Evolutionary conservation across 2,113 vertebrate genomes (phyloP).

Genomic region (Nibea albiflora): DNA sequence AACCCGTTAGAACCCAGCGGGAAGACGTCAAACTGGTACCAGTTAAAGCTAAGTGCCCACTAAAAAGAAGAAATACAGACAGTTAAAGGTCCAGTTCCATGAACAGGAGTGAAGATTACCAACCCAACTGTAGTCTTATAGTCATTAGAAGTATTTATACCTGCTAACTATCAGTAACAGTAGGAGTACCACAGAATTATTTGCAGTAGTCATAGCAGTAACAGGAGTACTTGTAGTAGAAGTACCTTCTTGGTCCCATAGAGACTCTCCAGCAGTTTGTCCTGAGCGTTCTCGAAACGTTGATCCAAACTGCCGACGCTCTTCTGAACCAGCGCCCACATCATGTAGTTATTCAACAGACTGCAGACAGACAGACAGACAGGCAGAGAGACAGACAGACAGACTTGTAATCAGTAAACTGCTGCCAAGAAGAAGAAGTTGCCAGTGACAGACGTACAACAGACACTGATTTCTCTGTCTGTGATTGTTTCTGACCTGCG

Average conservation of each 20-base stretch:
- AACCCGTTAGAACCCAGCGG: background rate
- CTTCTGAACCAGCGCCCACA: conserved; percentile 98
- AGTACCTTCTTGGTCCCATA: conserved; percentile 96
- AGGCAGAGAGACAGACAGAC: background rate
- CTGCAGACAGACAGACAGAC: conserved; percentile 71
- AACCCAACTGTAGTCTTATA: background rate
- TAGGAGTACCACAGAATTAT: background rate
- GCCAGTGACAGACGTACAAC: too few species aligned
- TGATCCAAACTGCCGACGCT: conserved; percentile 92
- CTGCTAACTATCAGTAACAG: conserved; percentile 6
- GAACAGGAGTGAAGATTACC: background rate
- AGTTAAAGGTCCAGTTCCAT: background rate
- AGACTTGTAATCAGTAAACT: background rate
- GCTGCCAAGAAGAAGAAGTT: too few species aligned
- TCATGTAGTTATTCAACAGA: conserved; percentile 96
- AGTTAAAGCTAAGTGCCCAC: background rate
- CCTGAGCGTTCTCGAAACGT: conserved; percentile 95
- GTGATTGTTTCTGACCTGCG: conserved; percentile 82
- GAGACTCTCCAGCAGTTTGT: conserved; percentile 93
- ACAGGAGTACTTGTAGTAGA: background rate
- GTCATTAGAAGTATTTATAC: background rate
- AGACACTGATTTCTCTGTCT: too few species aligned
- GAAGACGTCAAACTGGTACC: background rate
- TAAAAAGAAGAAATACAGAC: background rate
- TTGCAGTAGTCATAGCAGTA: background rate